Percentiles rank a stretch among this genome's conserved stretches.
These are phyloP conservation scores for Encarsia formosa DNA, from an alignment of 2,888 invertebrate genomes.

Conservation along the genomic window DNA sequence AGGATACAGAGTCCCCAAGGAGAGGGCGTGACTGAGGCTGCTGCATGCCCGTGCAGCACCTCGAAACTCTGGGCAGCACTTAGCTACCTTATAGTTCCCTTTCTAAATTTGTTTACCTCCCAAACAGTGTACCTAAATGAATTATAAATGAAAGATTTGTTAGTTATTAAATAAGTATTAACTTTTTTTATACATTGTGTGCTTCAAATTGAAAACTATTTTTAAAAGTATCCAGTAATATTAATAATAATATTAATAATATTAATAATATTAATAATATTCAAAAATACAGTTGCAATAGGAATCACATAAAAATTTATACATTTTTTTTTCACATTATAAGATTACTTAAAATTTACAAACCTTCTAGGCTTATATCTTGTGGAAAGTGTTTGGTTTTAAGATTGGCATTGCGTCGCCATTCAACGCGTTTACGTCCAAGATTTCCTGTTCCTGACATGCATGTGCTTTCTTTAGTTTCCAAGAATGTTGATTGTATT, in stretches of 20 bases:
- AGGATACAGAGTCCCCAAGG: conserved; percentile 53
- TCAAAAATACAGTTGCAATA: no score
- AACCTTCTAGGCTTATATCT: no score
- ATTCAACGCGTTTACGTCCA: conserved; percentile 52
- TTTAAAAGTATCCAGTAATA: not conserved
- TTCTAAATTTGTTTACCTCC: conserved; percentile 22
- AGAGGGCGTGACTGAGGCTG: conserved; percentile 53
- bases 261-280: no score
- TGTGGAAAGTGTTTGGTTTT: no score
- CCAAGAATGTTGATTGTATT: conserved; percentile 14
- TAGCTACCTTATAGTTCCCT: conserved; percentile 46
- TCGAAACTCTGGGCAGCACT: conserved; percentile 50
- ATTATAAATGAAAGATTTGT: not conserved
- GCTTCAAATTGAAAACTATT: not conserved
- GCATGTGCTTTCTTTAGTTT: conserved; percentile 46
- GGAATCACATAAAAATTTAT: no score
- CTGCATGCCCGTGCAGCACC: conserved; percentile 53
- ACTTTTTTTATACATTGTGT: not conserved
- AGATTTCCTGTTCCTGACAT: conserved; percentile 51
- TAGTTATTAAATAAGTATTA: not conserved
- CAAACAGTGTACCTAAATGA: conserved; percentile 16
- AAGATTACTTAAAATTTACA: no score
- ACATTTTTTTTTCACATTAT: no score
- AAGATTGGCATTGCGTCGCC: conserved; percentile 50
- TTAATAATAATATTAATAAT: no score